phyloP scores from a whole-genome alignment of 53 echinoderm and acorn worm genomes.

The Luidia sarsii region DNA sequence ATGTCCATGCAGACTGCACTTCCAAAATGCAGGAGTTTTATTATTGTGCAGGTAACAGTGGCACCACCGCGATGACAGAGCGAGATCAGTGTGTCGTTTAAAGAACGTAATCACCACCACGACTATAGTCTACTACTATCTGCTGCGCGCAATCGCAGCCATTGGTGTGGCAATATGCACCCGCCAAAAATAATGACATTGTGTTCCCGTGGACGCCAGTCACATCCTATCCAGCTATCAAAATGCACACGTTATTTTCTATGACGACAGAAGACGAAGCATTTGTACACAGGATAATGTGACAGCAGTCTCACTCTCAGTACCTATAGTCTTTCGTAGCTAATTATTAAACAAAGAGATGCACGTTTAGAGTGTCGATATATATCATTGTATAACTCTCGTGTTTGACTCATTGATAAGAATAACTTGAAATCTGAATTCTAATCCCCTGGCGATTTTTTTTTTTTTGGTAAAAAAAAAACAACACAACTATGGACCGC shows the following conservation, averaged over 20 bases:
- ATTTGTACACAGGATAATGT: too few species aligned
- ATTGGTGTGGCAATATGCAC: too few species aligned
- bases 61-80: background rate
- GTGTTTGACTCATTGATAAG: background rate
- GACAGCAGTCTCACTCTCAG: too few species aligned
- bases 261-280: too few species aligned
- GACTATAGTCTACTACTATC: background rate
- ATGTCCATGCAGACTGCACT: background rate
- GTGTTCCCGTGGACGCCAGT: too few species aligned
- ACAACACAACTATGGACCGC: background rate
- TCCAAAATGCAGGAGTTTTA: background rate
- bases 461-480: background rate
- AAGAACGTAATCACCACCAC: background rate
- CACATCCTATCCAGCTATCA: too few species aligned
- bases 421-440: background rate
- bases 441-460: background rate
- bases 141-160: too few species aligned
- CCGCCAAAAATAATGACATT: too few species aligned
- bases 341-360: background rate
- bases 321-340: conserved; percentile 24
- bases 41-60: too few species aligned
- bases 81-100: background rate
- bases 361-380: background rate
- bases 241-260: too few species aligned
- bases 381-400: background rate